Percentiles rank a stretch among this genome's conserved stretches.
phyloP scores from a whole-genome alignment of 2,113 vertebrate genomes.

The Oryzias javanicus region DNA sequence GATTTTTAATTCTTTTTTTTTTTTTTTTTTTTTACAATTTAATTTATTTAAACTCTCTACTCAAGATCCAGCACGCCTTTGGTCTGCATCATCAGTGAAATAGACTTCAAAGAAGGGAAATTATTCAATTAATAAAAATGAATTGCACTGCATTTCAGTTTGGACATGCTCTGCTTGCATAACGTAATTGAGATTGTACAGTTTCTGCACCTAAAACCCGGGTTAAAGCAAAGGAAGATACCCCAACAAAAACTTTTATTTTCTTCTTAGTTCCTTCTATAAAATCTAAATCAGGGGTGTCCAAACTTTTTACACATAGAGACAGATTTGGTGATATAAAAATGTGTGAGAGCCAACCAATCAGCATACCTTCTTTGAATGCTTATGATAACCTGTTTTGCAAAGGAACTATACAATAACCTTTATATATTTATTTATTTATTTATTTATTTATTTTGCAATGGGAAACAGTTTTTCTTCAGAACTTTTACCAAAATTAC shows the following conservation, averaged over 20 bases:
- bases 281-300: too few species aligned
- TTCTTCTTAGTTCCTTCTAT: neutral
- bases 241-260: neutral
- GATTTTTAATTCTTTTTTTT: constrained; percentile 1
- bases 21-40: constrained; percentile 6
- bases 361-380: too few species aligned
- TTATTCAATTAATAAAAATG: constrained; percentile 40
- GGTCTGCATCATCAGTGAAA: constrained; percentile 14
- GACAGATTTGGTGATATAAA: too few species aligned
- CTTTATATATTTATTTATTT: too few species aligned
- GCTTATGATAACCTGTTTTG: too few species aligned
- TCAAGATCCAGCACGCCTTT: constrained; percentile 4
- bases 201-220: constrained; percentile 14
- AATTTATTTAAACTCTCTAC: constrained; percentile 17
- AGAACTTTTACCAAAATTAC: too few species aligned
- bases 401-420: too few species aligned
- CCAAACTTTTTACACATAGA: too few species aligned
- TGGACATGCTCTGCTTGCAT: constrained; percentile 29
- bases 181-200: constrained; percentile 21
- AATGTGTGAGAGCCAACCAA: too few species aligned
- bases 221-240: constrained; percentile 13
- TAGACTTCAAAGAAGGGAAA: constrained; percentile 34
- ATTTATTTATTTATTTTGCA: too few species aligned
- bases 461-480: too few species aligned
- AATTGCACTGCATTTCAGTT: constrained; percentile 23